Evolutionary conservation across 2,113 vertebrate species (phyloP).

Genomic region (Mionectes macconnelli): DNA sequence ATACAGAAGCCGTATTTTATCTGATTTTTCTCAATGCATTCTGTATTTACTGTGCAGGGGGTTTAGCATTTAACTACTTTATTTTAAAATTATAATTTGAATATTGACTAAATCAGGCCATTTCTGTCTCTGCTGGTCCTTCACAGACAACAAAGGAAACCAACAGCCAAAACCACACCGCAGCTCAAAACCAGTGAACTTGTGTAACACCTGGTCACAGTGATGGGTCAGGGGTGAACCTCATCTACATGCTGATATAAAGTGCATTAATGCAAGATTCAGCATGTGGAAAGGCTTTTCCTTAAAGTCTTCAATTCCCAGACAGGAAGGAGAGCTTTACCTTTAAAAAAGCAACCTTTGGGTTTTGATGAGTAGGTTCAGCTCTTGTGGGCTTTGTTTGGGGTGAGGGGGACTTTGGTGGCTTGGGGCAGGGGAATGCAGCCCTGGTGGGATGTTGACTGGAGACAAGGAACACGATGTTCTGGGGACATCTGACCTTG

Average conservation of each 20-base stretch:
- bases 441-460: background rate
- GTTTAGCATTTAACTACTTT: background rate
- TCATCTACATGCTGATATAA: background rate
- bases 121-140: background rate
- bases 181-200: rapidly evolving
- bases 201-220: background rate
- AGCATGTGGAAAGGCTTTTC: constrained; percentile 23
- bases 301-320: background rate
- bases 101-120: background rate
- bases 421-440: background rate
- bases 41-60: background rate
- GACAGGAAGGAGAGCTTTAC: constrained; percentile 4
- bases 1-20: background rate
- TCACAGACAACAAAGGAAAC: background rate
- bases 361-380: background rate
- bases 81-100: background rate
- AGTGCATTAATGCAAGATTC: background rate
- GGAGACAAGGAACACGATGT: background rate
- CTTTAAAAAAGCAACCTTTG: background rate
- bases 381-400: background rate
- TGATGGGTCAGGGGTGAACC: background rate
- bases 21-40: background rate
- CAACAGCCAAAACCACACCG: background rate
- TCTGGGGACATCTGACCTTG: background rate
- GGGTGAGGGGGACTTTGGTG: background rate